Base-by-base conservation (phyloP, 64 coral and sea anemone species). In the Pocillopora damicornis region DNA sequence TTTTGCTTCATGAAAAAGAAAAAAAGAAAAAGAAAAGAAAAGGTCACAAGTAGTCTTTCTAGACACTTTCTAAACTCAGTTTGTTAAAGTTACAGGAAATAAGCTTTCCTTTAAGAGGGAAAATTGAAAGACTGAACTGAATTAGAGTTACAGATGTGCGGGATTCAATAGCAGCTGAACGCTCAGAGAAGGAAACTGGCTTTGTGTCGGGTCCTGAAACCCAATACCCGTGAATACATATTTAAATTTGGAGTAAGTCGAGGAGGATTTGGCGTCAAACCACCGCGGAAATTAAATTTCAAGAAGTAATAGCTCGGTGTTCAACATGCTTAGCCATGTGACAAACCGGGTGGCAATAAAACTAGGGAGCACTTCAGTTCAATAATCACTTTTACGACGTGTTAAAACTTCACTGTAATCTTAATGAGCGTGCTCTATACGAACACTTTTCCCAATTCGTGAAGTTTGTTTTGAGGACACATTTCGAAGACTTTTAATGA, bases 391-490 rank as follows among this genome's bases (percentile, higher is more conserved):
- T 51, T 0, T 51, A 7, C 42, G 42, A 51, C 42, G 42, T 51
- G 42, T 51, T 2, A 51, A 51, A 51, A 51, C 7, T 51, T 51
- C 42, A 7, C 66, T 69, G 22, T 5, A 5, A n/a, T 23, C 66
- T 10, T 69, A 17, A 69, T 69, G 66, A 22, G 26, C 66, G 35
- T 35, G 62, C 61, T 22, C 38, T 72, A 4, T n/a, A 1, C 8
- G 66, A n/a, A 10, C 23, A 69, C 16, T 84, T 71, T 72, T 71
- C 37, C 81, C 20, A 84, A 71, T 84, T 84, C 58, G 58, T 84
- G 11, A 20, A 22, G 34, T 71, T 84, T 64, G 37, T 56, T 84
- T 82, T 42, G 4, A 18, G 25, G 81, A 84, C 81, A 84, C 57
- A 17, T 72, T 51, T 72, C 57, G 23, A 84, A 58, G 38, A 37